These are phyloP conservation scores for Zosterops lateralis DNA, from an alignment of 2,113 vertebrate genomes.

Conservation along the genomic window DNA sequence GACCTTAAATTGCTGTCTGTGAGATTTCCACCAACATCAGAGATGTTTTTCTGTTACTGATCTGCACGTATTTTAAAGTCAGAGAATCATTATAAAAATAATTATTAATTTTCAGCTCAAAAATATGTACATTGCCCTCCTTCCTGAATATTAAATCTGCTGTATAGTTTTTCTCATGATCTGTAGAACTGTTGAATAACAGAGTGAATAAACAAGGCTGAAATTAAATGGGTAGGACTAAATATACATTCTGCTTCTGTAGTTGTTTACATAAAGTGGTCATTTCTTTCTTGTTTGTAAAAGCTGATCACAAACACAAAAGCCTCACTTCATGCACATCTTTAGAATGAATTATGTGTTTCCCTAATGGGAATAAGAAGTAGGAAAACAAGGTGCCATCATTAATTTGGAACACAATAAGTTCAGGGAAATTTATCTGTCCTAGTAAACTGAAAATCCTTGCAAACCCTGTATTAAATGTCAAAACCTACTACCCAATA, in stretches of 20 bases:
- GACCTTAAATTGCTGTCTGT: not conserved
- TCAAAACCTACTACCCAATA: not conserved
- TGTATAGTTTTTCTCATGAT: not conserved
- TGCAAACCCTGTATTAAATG: not conserved
- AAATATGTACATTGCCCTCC: not conserved
- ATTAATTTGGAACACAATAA: slow-evolving; percentile 37
- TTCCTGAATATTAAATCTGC: not conserved
- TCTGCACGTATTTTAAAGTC: not conserved
- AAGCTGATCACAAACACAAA: slow-evolving; percentile 7
- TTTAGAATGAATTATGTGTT: slow-evolving; percentile 41
- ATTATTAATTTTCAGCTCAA: not conserved
- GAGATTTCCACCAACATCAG: not conserved
- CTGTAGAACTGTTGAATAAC: not conserved
- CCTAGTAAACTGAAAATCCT: not conserved
- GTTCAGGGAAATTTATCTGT: slow-evolving; percentile 13
- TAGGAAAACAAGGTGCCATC: slow-evolving; percentile 40
- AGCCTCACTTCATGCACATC: not conserved
- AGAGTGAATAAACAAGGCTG: not conserved
- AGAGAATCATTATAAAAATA: not conserved
- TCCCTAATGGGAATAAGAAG: slow-evolving; percentile 25
- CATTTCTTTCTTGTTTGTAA: slow-evolving; percentile 28
- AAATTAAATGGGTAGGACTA: not conserved
- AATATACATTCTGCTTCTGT: not conserved
- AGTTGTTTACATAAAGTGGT: slow-evolving; percentile 15
- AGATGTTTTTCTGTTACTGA: not conserved